A percentile compares a stretch with the other conserved stretches of the same genome.
Conservation (phyloP, 2,113 vertebrate species). For the Labeo rohita region DNA sequence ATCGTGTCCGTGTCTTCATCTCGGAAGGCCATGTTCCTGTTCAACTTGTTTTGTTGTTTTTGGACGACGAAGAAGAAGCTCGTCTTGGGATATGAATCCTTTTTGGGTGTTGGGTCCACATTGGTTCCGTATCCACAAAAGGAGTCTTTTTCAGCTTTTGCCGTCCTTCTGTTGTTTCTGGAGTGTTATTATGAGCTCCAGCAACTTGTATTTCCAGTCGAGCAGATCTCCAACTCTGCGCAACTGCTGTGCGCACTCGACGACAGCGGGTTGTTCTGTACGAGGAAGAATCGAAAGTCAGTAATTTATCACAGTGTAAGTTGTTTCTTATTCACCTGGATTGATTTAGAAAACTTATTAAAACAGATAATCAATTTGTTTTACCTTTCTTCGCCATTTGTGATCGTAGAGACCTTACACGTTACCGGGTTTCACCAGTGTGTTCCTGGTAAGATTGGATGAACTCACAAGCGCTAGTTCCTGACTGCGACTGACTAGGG, state of each 20-base stretch:
- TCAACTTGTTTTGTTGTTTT: not conserved
- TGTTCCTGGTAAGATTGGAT: not conserved
- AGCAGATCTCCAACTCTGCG: constrained; percentile 22
- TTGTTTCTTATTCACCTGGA: not conserved
- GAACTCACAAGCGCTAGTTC: not conserved
- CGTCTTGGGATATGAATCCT: not conserved
- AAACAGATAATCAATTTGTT: not conserved
- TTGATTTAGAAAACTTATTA: not conserved
- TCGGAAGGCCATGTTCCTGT: not conserved
- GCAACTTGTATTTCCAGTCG: not conserved
- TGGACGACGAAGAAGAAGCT: not conserved
- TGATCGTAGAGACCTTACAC: not conserved
- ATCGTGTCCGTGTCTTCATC: not conserved
- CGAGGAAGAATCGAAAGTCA: not conserved
- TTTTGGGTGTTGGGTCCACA: not conserved
- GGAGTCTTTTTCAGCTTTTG: not conserved
- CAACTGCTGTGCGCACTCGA: constrained; percentile 33
- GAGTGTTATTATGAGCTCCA: not conserved
- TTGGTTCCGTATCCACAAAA: too few species aligned
- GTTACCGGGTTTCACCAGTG: not conserved
- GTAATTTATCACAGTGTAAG: not conserved
- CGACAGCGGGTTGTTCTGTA: not conserved
- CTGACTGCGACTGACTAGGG: not conserved
- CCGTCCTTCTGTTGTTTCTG: not conserved
- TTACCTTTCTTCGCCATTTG: constrained; percentile 42